These are phyloP conservation scores for Diachasma alloeum DNA, from an alignment of 1,140 invertebrate species.

Conservation along the genomic window DNA sequence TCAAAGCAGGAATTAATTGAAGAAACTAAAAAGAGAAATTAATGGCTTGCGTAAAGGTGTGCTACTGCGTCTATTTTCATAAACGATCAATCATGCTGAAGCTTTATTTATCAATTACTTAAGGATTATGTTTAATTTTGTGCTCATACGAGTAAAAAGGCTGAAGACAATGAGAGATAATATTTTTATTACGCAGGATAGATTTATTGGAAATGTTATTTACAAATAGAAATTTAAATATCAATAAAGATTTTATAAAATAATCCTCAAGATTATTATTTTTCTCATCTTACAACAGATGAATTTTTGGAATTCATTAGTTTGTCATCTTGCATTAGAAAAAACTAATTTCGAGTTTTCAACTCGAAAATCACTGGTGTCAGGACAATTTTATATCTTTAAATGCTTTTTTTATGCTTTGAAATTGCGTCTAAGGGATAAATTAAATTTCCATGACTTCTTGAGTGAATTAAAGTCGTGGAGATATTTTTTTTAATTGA, in stretches of 20 bases:
- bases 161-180: not conserved
- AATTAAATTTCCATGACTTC: not conserved
- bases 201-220: not conserved
- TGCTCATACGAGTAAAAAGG: not conserved
- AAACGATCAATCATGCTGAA: too few relatives aligned
- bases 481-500: not conserved
- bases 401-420: not conserved
- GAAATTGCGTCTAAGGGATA: not conserved
- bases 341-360: not conserved
- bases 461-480: not conserved
- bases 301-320: too few relatives aligned
- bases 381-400: not conserved
- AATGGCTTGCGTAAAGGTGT: too few relatives aligned
- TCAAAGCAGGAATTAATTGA: too few relatives aligned
- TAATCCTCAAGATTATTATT: not conserved
- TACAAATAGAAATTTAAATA: not conserved
- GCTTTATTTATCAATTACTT: too few relatives aligned
- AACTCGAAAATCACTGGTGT: too few relatives aligned
- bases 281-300: not conserved
- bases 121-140: not conserved
- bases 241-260: not conserved
- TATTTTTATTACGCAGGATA: constrained; percentile 6
- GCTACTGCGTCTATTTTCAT: too few relatives aligned
- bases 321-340: not conserved
- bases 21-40: too few relatives aligned